A percentile compares a stretch with the other conserved stretches of the same genome.
These are phyloP conservation scores for Nanorana parkeri DNA, from an alignment of 2,113 vertebrate genomes.

Conservation along the genomic window DNA sequence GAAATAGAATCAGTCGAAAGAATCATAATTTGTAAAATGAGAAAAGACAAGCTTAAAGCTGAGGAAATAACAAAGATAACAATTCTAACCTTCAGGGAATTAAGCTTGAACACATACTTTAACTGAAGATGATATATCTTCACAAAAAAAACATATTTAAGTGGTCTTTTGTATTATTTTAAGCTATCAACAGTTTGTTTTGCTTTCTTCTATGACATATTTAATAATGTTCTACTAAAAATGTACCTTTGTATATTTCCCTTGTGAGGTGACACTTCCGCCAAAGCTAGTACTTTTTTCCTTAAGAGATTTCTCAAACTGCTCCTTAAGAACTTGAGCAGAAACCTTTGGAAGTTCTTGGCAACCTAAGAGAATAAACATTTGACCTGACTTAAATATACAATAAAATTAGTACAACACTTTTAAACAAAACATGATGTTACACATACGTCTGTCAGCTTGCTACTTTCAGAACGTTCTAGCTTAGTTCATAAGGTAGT, in stretches of 20 bases:
- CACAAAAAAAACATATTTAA: too few species aligned
- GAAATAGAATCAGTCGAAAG: neutral
- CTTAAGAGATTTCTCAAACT: slow-evolving; percentile 88
- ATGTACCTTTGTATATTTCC: slow-evolving; percentile 86
- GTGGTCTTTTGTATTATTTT: neutral
- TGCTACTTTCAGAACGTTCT: too few species aligned
- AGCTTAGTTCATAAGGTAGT: too few species aligned
- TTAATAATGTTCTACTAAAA: neutral
- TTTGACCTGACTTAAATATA: too few species aligned
- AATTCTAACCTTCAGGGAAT: too few species aligned
- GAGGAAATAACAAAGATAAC: neutral
- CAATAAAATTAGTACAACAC: neutral
- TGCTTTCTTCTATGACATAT: too few species aligned
- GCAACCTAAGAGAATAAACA: slow-evolving; percentile 68
- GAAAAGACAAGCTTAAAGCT: neutral
- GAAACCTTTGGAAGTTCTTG: slow-evolving; percentile 87
- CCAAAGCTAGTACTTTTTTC: slow-evolving; percentile 68
- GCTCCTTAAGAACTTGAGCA: slow-evolving; percentile 86
- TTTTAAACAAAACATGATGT: neutral
- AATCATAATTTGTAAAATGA: neutral
- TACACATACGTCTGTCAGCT: too few species aligned
- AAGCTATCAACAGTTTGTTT: neutral
- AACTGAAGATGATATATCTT: too few species aligned
- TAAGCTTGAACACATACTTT: too few species aligned
- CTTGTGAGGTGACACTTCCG: slow-evolving; percentile 67